A percentile compares a stretch with the other conserved stretches of the same genome.
Evolutionary conservation across 2,888 invertebrate species (phyloP).

Genomic region (Linnaemya vulpina): DNA sequence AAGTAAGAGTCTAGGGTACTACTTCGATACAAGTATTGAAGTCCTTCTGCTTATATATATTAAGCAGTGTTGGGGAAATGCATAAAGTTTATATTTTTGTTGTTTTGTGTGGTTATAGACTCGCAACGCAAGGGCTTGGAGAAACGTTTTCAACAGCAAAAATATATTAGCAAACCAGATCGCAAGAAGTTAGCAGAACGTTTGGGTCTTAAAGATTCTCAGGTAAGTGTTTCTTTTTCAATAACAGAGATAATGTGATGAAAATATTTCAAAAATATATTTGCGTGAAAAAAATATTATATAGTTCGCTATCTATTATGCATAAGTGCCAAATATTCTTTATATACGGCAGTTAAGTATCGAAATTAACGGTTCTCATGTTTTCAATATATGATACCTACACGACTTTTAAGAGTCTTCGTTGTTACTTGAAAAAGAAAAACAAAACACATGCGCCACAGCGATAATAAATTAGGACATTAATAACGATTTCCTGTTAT

Average conservation of each 20-base stretch:
- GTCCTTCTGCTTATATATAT: background rate
- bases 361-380: too few relatives aligned
- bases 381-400: too few relatives aligned
- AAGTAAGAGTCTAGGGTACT: background rate
- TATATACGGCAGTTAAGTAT: too few relatives aligned
- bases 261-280: too few relatives aligned
- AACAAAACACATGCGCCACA: too few relatives aligned
- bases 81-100: slow-evolving; percentile 31
- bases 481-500: too few relatives aligned
- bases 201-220: slow-evolving; percentile 97
- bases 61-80: background rate
- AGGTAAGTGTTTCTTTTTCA: slow-evolving; percentile 90
- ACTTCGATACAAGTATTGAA: background rate
- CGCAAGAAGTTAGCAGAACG: slow-evolving; percentile 98
- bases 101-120: slow-evolving; percentile 84
- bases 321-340: too few relatives aligned
- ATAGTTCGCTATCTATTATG: too few relatives aligned
- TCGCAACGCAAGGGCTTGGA: slow-evolving; percentile 97
- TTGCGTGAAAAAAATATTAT: too few relatives aligned
- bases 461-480: too few relatives aligned
- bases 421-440: too few relatives aligned
- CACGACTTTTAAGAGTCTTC: too few relatives aligned
- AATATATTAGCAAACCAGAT: slow-evolving; percentile 99
- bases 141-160: slow-evolving; percentile 97
- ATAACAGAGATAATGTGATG: background rate